Conservation (phyloP, 2,797 vertebrate genomes). For the Hafferia zeledoni region DNA sequence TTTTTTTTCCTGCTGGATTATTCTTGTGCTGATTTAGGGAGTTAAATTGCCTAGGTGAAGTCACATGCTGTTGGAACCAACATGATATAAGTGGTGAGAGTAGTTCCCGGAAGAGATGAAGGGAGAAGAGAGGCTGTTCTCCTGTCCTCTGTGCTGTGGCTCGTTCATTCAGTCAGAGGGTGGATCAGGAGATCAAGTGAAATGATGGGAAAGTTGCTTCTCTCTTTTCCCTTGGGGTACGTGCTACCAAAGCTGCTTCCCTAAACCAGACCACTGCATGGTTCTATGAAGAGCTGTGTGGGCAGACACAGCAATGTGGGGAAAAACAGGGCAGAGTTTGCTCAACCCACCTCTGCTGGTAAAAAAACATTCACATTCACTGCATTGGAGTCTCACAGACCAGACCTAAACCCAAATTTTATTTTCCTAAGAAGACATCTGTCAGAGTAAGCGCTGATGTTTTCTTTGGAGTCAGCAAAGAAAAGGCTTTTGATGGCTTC, state of each 20-base stretch:
- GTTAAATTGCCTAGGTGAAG: neutral
- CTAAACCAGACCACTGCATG: fast-evolving
- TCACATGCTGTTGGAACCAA: fast-evolving
- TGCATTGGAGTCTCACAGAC: fast-evolving
- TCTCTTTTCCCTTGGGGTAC: neutral
- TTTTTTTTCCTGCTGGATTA: neutral
- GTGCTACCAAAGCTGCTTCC: neutral
- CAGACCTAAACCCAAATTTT: neutral
- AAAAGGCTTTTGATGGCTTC: neutral
- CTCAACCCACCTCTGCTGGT: neutral
- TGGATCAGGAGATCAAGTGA: neutral
- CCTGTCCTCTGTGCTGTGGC: neutral
- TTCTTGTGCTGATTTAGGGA: neutral
- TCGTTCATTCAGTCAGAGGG: neutral
- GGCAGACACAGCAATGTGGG: neutral
- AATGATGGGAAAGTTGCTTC: neutral
- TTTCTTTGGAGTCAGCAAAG: neutral
- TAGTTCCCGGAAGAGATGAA: neutral
- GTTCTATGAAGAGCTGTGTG: neutral
- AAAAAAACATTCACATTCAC: neutral
- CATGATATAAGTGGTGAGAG: fast-evolving
- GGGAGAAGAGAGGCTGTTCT: neutral
- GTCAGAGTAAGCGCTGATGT: fast-evolving
- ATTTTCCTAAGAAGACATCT: neutral
- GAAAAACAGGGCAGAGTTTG: neutral